Conservation (phyloP, 2,113 vertebrate genomes). For the Rhinoderma darwinii region DNA sequence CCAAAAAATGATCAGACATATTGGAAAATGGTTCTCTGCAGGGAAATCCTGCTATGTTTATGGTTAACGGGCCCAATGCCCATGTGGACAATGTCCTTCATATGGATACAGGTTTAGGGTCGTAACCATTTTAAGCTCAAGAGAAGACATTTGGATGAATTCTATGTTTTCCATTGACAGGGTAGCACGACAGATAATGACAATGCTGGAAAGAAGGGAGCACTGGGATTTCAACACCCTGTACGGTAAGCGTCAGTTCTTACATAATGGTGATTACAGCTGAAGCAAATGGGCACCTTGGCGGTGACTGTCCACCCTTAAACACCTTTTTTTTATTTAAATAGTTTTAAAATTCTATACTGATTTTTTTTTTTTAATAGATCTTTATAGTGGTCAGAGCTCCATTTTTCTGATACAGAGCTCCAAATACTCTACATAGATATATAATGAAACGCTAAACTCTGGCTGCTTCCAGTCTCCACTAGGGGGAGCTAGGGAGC, state of each 20-base stretch:
- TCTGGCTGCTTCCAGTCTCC: no score
- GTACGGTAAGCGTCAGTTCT: slow-evolving; percentile 72
- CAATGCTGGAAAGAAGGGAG: slow-evolving; percentile 64
- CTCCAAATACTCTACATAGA: no score
- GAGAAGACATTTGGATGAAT: neutral
- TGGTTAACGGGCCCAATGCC: neutral
- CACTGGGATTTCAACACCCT: slow-evolving; percentile 79
- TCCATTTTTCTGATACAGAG: no score
- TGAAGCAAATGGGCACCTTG: no score
- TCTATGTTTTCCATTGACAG: slow-evolving; percentile 15
- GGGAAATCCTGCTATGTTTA: neutral
- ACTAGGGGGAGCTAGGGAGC: no score
- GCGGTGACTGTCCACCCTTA: no score
- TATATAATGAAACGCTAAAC: no score
- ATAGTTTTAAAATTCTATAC: no score
- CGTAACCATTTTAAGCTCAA: neutral
- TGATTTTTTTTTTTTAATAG: no score
- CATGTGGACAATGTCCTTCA: neutral
- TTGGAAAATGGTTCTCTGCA: neutral
- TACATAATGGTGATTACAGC: neutral
- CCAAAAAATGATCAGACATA: neutral
- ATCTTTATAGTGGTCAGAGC: no score
- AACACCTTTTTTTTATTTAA: no score
- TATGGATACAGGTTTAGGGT: neutral
- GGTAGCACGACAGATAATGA: neutral